phyloP scores from a whole-genome alignment of 2,888 invertebrate species.

The Alsophila aescularia region DNA sequence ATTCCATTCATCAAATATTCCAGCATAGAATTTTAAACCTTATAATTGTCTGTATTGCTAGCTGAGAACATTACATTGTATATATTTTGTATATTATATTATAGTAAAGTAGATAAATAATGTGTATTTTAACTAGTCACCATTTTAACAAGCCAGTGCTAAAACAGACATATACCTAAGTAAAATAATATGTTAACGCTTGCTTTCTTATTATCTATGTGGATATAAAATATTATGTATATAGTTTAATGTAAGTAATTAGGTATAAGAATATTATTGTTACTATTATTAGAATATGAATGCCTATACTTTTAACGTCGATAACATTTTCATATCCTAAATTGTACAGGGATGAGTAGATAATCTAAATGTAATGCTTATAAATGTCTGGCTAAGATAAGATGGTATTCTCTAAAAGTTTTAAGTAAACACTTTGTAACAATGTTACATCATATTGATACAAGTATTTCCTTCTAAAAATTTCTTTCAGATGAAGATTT shows the following conservation, averaged over 20 bases:
- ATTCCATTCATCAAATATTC: not conserved
- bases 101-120: conserved; percentile 24
- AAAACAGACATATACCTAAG: conserved; percentile 19
- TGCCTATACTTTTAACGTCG: conserved; percentile 1
- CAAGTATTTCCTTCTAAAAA: not conserved
- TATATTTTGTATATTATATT: conserved; percentile 31
- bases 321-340: conserved; percentile 29
- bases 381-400: conserved; percentile 3
- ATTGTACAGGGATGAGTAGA: conserved; percentile 39
- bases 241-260: conserved; percentile 8
- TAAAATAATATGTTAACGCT: conserved; percentile 9
- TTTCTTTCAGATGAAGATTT: not conserved
- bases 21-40: not conserved
- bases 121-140: conserved; percentile 46
- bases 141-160: conserved; percentile 24
- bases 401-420: no score
- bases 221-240: conserved; percentile 4
- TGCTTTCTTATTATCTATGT: conserved; percentile 6
- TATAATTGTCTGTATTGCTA: not conserved
- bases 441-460: not conserved
- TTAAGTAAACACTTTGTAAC: not conserved
- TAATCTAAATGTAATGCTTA: conserved; percentile 14
- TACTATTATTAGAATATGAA: conserved; percentile 5
- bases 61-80: conserved; percentile 11
- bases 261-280: conserved; percentile 12